Evolutionary conservation across 2,113 vertebrate genomes (phyloP), one percentile per base, ranked within the genome.

Genomic region (Pangasianodon gigas): DNA sequence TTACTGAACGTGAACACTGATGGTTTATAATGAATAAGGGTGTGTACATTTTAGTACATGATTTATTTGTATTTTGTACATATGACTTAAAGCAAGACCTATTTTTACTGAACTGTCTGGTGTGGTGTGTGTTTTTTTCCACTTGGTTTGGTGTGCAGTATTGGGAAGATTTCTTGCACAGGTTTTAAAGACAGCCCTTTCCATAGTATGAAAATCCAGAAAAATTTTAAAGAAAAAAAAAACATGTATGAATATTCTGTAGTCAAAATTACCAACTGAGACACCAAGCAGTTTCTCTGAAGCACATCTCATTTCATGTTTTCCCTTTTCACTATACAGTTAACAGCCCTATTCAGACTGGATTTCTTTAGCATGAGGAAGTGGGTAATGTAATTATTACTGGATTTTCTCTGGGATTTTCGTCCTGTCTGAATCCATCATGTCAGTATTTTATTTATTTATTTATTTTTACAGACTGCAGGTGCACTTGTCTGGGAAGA

Each of bases 1-100:
- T 96, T 95, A 92, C 94, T 94, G 95, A 95, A 96, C 89, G 92
- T 94, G 92, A 96, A 94, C 95, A 95, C 91, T 91, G 92, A 93
- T 93, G 88, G 80, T 93, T 93, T 96, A 94, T 88, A 93, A 94
- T 93, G 93, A 94, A 91, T 91, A 89, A 91, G 89, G 94, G 91
- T 94, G 93, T 96, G 96, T 96, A 96, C 95, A 95, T 96, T 97
- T 97, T 97, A 94, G 96, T 97, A 97, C 96, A 96, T 96, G 94
- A 94, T 94, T 91, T 95, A 95, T 95, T 95, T 94, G 92, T 96
- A 95, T 97, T 97, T 97, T 97, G 94, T 97, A 97, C 92, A 93
- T 94, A 96, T 96, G 95, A 93, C 88, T 94, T 92, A 95, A 96
- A 97, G 95, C 93, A 95, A 95, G 95, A 95, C 91, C 90, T 96